Evolutionary conservation across 2,797 vertebrate genomes (phyloP), one percentile per base, ranked within the genome.

Genomic region (Melanotaenia parkinsoni): DNA sequence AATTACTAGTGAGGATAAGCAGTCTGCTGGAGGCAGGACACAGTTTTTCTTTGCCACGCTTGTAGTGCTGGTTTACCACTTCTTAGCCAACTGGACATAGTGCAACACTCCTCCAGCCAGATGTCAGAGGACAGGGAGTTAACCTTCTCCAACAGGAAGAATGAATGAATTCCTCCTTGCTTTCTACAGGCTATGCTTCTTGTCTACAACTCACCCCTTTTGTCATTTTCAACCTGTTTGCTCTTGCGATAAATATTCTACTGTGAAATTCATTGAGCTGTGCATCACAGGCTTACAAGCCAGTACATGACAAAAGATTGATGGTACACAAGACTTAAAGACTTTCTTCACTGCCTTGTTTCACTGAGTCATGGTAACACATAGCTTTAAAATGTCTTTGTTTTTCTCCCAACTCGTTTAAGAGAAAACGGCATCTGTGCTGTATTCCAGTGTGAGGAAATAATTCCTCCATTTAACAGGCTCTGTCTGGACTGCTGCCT

Each of bases 1-100:
- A 94, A 93, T 91, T 90, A 93, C 86, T 90, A 87, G 81, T 73
- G 64, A 84, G 75, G 82, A 85, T 82, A 77, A 86, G 80, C 80
- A 81, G 80, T 79, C 78, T 80, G 83, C 86, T 84, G 83, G 84
- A 90, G 84, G 89, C 87, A 83, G 82, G 76, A 70, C 86, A 74
- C 73, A 40, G 85, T 83, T 89, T 87, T 87, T 70, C 78, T 86
- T 80, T n/a, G 47, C 81, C 70, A 82, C 73, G 69, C 79, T 86
- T 58, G 82, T 50, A 26, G 76, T 76, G 77, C 64, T 72, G 79
- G 81, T 87, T 89, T 79, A 74, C 77, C 81, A 59, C 76, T 76
- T 65, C 69, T 80, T 22, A 71, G 81, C 80, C 86, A 89, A 80
- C 86, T 89, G 87, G 84, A 90, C 83, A 69, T 70, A 13, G 78